phyloP scores from a whole-genome alignment of 2,113 vertebrate species.

The Tetrao urogallus region DNA sequence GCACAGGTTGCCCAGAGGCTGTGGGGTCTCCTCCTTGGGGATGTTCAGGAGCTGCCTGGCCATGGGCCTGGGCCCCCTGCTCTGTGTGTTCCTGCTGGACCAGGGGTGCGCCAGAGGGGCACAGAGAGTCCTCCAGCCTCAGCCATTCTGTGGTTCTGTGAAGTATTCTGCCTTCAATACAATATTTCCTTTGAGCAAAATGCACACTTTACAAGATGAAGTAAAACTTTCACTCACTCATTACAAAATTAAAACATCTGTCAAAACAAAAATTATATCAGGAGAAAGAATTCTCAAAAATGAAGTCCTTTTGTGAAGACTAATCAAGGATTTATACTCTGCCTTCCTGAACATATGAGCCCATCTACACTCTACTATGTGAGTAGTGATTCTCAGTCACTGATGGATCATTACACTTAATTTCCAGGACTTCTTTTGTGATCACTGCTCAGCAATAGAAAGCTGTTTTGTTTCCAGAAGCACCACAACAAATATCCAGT shows the following conservation, averaged over 20 bases:
- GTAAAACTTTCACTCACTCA: not conserved
- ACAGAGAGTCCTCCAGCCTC: not conserved
- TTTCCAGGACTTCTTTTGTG: not conserved
- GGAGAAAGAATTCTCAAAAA: not conserved
- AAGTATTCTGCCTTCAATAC: not conserved
- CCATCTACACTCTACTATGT: not conserved
- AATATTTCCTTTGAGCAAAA: not conserved
- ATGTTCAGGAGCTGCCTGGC: not conserved
- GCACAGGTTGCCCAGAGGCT: not conserved
- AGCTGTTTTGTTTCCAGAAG: not conserved
- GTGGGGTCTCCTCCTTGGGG: not conserved
- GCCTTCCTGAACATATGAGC: not conserved
- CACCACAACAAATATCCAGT: not conserved
- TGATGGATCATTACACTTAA: not conserved
- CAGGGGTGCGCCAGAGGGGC: not conserved
- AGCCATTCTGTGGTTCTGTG: not conserved
- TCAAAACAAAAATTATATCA: not conserved
- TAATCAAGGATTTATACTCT: not conserved
- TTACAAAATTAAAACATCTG: not conserved
- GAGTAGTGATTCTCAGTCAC: not conserved
- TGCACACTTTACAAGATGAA: not conserved
- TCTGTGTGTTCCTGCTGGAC: not conserved
- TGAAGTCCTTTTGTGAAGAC: not conserved
- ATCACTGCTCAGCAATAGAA: not conserved
- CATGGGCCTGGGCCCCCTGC: not conserved